Percentiles rank a stretch among this genome's conserved stretches.
These are phyloP conservation scores for Gracilinanus agilis DNA, from an alignment of 2,113 vertebrate genomes.

Conservation along the genomic window DNA sequence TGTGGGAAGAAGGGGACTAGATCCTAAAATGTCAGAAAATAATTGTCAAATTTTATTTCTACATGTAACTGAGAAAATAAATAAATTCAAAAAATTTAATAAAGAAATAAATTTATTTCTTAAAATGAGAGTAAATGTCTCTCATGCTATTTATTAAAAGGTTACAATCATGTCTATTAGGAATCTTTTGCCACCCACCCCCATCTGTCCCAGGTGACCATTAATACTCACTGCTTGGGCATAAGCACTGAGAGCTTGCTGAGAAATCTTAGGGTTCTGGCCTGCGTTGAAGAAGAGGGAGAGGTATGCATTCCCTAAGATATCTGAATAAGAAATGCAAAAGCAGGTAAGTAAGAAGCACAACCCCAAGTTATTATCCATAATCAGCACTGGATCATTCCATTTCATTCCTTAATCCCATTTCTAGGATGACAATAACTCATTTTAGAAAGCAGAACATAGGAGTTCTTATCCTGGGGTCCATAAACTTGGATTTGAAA, in stretches of 20 bases:
- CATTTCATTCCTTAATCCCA: neutral
- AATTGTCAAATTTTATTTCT: too few species aligned
- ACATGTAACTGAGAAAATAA: too few species aligned
- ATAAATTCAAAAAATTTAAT: too few species aligned
- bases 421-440: neutral
- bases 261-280: slow-evolving; percentile 92
- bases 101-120: neutral
- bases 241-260: slow-evolving; percentile 93
- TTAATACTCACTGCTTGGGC: slow-evolving; percentile 90
- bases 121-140: neutral
- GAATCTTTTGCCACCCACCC: slow-evolving; percentile 5
- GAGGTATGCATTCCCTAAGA: slow-evolving; percentile 93
- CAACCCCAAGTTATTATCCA: slow-evolving; percentile 26
- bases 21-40: too few species aligned
- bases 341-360: neutral
- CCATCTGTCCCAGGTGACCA: neutral
- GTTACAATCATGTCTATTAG: neutral
- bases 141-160: neutral
- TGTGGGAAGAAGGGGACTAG: too few species aligned
- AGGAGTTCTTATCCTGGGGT: neutral
- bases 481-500: neutral
- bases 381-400: neutral
- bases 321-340: slow-evolving; percentile 84
- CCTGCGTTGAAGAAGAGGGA: slow-evolving; percentile 93
- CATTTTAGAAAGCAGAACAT: neutral